A percentile compares a stretch with the other conserved stretches of the same genome.
These are phyloP conservation scores for Grammomys surdaster DNA, from an alignment of 2,113 vertebrate species.

Conservation along the genomic window DNA sequence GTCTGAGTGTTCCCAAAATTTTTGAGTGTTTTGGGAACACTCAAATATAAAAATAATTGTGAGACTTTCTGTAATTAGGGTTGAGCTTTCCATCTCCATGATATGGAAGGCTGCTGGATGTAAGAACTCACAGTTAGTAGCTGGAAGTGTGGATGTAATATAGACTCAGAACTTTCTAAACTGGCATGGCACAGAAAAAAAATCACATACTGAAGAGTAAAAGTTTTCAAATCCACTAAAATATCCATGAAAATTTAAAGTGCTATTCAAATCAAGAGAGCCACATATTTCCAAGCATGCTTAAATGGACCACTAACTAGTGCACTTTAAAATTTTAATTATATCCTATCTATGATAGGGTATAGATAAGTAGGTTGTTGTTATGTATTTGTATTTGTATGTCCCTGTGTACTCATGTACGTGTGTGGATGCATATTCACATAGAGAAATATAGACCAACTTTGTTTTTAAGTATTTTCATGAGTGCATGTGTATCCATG, in stretches of 20 bases:
- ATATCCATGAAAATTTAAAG: constrained; percentile 24
- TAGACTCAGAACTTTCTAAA: neutral
- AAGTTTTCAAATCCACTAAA: neutral
- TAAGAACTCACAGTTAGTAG: neutral
- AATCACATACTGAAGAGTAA: neutral
- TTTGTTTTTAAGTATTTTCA: neutral
- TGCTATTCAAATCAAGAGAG: neutral
- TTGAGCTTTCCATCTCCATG: neutral
- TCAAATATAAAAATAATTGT: neutral
- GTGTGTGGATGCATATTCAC: neutral
- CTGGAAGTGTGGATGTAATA: neutral
- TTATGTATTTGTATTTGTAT: neutral
- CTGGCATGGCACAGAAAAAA: neutral
- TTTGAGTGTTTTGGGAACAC: neutral
- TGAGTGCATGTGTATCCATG: neutral
- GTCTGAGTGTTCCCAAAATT: too few species aligned
- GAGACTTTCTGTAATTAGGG: neutral
- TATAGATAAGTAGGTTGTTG: neutral
- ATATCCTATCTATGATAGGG: neutral
- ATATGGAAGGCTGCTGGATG: neutral
- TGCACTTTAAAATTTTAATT: neutral
- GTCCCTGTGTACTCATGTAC: neutral
- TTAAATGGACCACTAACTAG: neutral
- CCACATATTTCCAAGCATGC: neutral
- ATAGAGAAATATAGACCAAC: too few species aligned